Evolutionary conservation across 2,888 invertebrate species (phyloP).

Genomic region (Tenodera sinensis): DNA sequence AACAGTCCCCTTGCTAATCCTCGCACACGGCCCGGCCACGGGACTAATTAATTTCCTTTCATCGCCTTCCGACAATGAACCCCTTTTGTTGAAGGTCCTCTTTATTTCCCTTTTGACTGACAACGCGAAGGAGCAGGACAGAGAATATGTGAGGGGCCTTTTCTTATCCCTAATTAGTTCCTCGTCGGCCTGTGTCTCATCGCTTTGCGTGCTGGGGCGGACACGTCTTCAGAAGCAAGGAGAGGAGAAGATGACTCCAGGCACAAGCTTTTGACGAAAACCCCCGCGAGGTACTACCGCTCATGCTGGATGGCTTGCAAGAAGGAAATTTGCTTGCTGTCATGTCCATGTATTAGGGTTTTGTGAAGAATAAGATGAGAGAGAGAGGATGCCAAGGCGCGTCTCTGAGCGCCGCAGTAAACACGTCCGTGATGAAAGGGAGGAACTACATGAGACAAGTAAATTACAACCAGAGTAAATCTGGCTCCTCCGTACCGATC

Average conservation of each 20-base stretch:
- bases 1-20: conserved; percentile 5
- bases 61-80: conserved; percentile 40
- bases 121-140: conserved; percentile 34
- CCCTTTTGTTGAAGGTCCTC: conserved; percentile 30
- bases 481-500: neutral
- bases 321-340: conserved; percentile 32
- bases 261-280: conserved; percentile 16
- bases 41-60: conserved; percentile 44
- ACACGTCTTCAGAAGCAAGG: conserved; percentile 7
- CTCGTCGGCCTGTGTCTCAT: conserved; percentile 30
- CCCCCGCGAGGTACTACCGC: conserved; percentile 13
- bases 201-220: conserved; percentile 6
- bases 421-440: conserved; percentile 41
- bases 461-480: neutral
- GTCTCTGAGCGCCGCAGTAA: conserved; percentile 30
- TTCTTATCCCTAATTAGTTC: conserved; percentile 44
- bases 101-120: conserved; percentile 42
- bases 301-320: conserved; percentile 16
- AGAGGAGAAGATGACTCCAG: neutral
- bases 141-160: conserved; percentile 37
- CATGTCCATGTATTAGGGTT: conserved; percentile 28
- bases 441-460: conserved; percentile 21
- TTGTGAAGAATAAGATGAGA: conserved; percentile 20
- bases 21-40: conserved; percentile 17
- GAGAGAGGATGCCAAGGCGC: neutral